Conservation (phyloP, 2,888 invertebrate species). For the Caenorhabditis sp. region DNA sequence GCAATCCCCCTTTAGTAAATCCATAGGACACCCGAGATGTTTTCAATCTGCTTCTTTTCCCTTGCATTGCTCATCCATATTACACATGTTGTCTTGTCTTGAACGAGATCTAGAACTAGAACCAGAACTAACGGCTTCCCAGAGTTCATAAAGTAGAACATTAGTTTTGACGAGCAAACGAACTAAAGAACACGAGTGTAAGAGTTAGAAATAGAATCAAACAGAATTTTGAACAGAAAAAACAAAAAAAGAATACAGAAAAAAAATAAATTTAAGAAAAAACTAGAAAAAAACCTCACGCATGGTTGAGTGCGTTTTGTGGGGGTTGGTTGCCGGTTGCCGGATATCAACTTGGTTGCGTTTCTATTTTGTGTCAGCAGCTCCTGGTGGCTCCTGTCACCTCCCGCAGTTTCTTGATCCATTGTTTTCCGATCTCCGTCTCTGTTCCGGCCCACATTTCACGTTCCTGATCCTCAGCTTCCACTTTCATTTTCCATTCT, state of each 20-base stretch:
- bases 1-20: neutral
- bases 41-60: conserved; percentile 6
- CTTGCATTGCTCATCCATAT: neutral
- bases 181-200: neutral
- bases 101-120: neutral
- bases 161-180: too few relatives aligned
- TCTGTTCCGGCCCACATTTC: too few relatives aligned
- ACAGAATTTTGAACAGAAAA: too few relatives aligned
- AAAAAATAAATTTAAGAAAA: conserved; percentile 15
- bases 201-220: conserved; percentile 6
- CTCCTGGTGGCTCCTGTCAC: too few relatives aligned
- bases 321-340: too few relatives aligned
- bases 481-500: neutral
- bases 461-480: neutral
- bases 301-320: conserved; percentile 51
- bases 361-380: conserved; percentile 1
- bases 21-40: conserved; percentile 10
- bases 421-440: too few relatives aligned
- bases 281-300: conserved; percentile 10
- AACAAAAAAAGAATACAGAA: too few relatives aligned
- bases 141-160: neutral
- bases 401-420: too few relatives aligned
- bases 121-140: neutral
- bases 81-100: neutral
- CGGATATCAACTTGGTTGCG: neutral